phyloP scores from a whole-genome alignment of 2,113 vertebrate species.

The Engystomops pustulosus region DNA sequence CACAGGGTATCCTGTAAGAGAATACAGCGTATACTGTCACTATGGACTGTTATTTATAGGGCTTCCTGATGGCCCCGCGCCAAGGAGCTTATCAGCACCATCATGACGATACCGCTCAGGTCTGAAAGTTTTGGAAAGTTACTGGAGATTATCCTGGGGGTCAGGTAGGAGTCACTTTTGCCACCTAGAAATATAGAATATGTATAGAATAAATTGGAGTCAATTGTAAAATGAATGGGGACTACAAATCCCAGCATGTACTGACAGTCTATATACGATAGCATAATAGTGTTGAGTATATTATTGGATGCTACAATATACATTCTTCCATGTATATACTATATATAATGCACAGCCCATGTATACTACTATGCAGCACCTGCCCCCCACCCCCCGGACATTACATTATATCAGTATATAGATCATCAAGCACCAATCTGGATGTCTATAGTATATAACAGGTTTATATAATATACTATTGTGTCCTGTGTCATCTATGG shows the following conservation, averaged over 20 bases:
- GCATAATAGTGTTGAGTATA: background rate
- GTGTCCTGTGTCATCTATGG: background rate
- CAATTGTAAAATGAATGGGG: background rate
- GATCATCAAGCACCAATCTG: background rate
- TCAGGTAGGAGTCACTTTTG: background rate
- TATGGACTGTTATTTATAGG: background rate
- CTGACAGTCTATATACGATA: background rate
- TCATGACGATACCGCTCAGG: background rate
- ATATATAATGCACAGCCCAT: no score
- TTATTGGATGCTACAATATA: no score
- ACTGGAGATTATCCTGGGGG: background rate
- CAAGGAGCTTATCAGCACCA: background rate
- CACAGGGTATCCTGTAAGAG: background rate
- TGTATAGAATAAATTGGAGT: no score
- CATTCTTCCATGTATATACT: no score
- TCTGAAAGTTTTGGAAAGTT: conserved; percentile 21
- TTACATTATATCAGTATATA: background rate
- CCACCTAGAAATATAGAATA: no score
- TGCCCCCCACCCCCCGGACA: no score
- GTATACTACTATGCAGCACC: no score
- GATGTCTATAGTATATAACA: no score
- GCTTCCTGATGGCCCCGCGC: background rate
- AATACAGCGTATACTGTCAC: background rate
- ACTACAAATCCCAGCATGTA: background rate
- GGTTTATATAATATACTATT: no score